Conservation (phyloP, 2,113 vertebrate genomes). For the Indri indri region DNA sequence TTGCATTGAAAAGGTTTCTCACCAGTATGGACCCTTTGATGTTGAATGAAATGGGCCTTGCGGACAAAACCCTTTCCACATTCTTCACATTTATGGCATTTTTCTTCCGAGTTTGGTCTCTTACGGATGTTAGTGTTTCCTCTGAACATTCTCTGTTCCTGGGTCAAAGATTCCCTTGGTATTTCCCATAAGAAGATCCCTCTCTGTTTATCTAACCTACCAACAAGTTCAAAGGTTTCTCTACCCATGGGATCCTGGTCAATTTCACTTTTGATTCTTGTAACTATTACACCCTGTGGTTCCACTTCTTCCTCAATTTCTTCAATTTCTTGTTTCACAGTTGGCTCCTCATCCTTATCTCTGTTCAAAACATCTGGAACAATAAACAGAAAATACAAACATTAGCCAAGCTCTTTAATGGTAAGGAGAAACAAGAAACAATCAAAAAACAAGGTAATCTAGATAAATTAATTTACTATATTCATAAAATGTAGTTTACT, state of each 20-base stretch:
- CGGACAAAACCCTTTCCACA: constrained; percentile 78
- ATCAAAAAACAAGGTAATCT: constrained; percentile 29
- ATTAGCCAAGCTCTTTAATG: constrained; percentile 36
- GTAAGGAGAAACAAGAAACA: not conserved
- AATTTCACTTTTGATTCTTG: constrained; percentile 79
- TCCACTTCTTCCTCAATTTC: constrained; percentile 71
- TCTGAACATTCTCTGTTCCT: constrained; percentile 71
- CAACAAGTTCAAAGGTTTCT: constrained; percentile 80
- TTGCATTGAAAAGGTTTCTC: constrained; percentile 79
- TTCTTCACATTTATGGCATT: constrained; percentile 79
- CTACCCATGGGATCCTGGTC: constrained; percentile 66
- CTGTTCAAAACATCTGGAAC: constrained; percentile 77
- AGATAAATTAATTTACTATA: not conserved
- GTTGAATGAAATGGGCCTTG: constrained; percentile 78
- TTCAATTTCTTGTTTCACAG: constrained; percentile 76
- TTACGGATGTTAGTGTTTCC: constrained; percentile 64
- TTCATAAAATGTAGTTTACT: not conserved
- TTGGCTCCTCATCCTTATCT: constrained; percentile 69
- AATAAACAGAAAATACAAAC: constrained; percentile 53
- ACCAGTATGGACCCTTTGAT: constrained; percentile 79
- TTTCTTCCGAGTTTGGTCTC: constrained; percentile 72
- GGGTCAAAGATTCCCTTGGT: constrained; percentile 73
- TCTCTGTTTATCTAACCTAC: constrained; percentile 79
- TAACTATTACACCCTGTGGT: constrained; percentile 73
- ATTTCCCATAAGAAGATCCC: constrained; percentile 80